Base-by-base conservation (phyloP, 2,797 vertebrate species). In the Lagocephalus sceleratus region DNA sequence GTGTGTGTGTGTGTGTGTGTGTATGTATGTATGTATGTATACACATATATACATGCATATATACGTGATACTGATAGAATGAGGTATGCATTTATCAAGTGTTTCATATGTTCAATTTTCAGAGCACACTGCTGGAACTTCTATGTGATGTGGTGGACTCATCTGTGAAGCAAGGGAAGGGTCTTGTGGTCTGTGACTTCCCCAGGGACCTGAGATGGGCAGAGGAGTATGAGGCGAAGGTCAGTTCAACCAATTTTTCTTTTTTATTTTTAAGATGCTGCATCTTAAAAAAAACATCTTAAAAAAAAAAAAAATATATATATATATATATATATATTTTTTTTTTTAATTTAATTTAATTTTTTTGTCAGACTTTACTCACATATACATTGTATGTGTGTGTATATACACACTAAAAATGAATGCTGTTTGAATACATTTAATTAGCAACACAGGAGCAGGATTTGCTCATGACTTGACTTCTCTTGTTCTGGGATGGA, bases 141-240 rank as follows among this genome's bases (percentile, higher is more conserved):
- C 82, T 99, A 78, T 90, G 90, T 46, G 94, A 97, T 39, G 85
- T 91, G 2, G 92, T 95, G 86, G 67, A 80, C 40, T 75, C 87
- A 53, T 83, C 47, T 16, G 54, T 84, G 0, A 82, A 82, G 17
- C 87, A 85, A 48, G 87, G 91, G 9, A 92, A 82, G 63, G 93
- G 94, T 42, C 91, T 98, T 22, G 84, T 98, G 76, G 76, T 98
- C 1, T 86, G 90, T 19, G 92, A 92, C 14, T 99, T 94, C 75
- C 96, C 95, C n/a, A 85, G 79, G 41, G 94, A 94, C 46, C 65
- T 91, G 68, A 91, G 85, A n/a, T 94, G 94, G 49, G 95, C 90
- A 0, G 83, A 94, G 82, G 92, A 92, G 57, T 98, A 95, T 64
- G 90, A 94, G 43, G 85, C 71, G 57, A 92, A 92, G 95, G 96